A percentile compares a stretch with the other conserved stretches of the same genome.
These are phyloP conservation scores for Melieria omissa DNA, from an alignment of 2,888 invertebrate genomes.

Conservation along the genomic window DNA sequence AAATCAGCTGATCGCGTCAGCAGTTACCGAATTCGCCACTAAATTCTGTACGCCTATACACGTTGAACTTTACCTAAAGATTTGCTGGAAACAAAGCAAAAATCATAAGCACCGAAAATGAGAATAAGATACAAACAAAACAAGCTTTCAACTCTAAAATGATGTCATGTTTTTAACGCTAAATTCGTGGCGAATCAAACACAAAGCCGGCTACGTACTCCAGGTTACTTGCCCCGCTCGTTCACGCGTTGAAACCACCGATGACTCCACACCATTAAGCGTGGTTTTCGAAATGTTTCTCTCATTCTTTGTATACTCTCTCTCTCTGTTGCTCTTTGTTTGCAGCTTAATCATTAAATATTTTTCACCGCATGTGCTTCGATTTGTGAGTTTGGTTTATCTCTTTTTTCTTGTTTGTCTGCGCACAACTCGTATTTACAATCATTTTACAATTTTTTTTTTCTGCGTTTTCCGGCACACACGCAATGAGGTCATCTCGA, in stretches of 20 bases:
- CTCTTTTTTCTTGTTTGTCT: no score
- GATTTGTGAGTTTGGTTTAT: no score
- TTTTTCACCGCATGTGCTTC: no score
- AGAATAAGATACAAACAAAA: not conserved
- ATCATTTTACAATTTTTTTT: not conserved
- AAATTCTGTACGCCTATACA: no score
- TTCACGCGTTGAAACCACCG: no score
- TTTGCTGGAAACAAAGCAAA: not conserved
- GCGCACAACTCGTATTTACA: no score
- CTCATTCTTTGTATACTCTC: not conserved
- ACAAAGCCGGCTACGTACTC: slow-evolving; percentile 14
- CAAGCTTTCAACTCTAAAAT: slow-evolving; percentile 16
- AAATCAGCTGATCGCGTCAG: no score
- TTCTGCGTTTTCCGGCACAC: slow-evolving; percentile 9
- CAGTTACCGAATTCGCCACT: no score
- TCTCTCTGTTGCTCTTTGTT: not conserved
- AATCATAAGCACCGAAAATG: slow-evolving; percentile 2
- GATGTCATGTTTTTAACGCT: slow-evolving; percentile 33
- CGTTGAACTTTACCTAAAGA: no score
- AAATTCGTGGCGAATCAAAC: slow-evolving; percentile 6
- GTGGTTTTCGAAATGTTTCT: not conserved
- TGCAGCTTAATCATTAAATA: no score
- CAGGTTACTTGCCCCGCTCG: not conserved
- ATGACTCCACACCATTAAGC: no score
- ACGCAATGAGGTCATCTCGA: slow-evolving; percentile 25